Evolutionary conservation across 2,113 vertebrate species (phyloP), one percentile per base, ranked within the genome.

Genomic region (Tinamus guttatus): DNA sequence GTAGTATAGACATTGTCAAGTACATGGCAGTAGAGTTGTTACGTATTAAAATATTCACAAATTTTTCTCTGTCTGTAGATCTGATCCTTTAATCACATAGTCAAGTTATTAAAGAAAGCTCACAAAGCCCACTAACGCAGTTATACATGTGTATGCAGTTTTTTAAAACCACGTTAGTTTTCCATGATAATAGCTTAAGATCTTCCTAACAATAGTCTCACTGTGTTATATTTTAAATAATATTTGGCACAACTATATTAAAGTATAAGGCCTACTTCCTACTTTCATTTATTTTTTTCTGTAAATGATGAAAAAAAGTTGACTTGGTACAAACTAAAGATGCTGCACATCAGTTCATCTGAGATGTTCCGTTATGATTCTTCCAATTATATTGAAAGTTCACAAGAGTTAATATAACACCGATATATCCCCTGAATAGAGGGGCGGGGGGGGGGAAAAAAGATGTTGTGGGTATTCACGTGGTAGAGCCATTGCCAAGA

Each of bases 121-220:
- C 7, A 54, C 62, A 6, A 51, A 71, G 52, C 67, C 68, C 34
- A 73, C 9, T 77, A 54, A 28, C 52, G 28, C 13, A 77, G 74
- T 4, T 24, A 36, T 3, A 18, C 14, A 74, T 34, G 1, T 86
- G n/a, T 83, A 40, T 70, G 11, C 0, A 13, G 9, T 1, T 2
- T 40, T 89, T 75, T 89, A n/a, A 71, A 82, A 58, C 52, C 62
- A 47, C 38, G 6, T 76, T 88, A 41, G 21, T 12, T 82, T 89
- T 28, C 14, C 63, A 5, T 27, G 87, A 20, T 7, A 78, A 4
- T 28, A 41, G 14, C 54, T 81, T 13, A 82, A 85, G 22, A 56
- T 76, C 6, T 64, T 56, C 24, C 11, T 49, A 59, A 84, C 41
- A 41, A 40, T 28, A 5, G 28, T 59, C n/a, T 84, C 81, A 9